phyloP scores from a whole-genome alignment of 2,888 invertebrate species.

The Dichetophora obliterata region DNA sequence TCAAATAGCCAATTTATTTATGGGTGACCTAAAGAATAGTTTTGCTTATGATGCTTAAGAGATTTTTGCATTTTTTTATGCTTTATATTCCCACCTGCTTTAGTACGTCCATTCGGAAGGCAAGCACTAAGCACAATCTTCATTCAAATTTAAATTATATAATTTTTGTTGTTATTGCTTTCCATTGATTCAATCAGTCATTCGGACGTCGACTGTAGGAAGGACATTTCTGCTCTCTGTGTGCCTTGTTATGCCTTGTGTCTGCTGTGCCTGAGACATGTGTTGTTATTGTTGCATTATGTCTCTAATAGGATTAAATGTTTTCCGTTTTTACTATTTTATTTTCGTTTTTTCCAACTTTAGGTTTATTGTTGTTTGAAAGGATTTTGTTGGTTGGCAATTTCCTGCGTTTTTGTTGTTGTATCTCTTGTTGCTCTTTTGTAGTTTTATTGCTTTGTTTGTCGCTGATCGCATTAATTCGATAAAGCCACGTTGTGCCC shows the following conservation, averaged over 20 bases:
- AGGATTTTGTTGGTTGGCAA: conserved; percentile 4
- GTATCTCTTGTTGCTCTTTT: not conserved
- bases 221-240: not conserved
- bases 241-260: not conserved
- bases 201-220: too few relatives aligned
- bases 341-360: not conserved
- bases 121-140: too few relatives aligned
- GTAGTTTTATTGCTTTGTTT: conserved; percentile 4
- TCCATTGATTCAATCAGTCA: too few relatives aligned
- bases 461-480: conserved; percentile 6
- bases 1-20: too few relatives aligned
- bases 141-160: too few relatives aligned
- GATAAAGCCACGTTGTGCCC: not conserved
- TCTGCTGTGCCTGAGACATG: conserved; percentile 13
- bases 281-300: conserved; percentile 50
- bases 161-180: too few relatives aligned
- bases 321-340: conserved; percentile 13
- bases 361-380: not conserved
- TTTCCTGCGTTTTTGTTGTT: not conserved
- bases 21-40: too few relatives aligned
- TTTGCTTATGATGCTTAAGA: too few relatives aligned
- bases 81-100: too few relatives aligned
- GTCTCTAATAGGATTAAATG: conserved; percentile 52
- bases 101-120: too few relatives aligned
- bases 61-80: too few relatives aligned